A percentile compares a stretch with the other conserved stretches of the same genome.
phyloP scores from a whole-genome alignment of 2,797 vertebrate genomes.

The Onychomys leucogaster region DNA sequence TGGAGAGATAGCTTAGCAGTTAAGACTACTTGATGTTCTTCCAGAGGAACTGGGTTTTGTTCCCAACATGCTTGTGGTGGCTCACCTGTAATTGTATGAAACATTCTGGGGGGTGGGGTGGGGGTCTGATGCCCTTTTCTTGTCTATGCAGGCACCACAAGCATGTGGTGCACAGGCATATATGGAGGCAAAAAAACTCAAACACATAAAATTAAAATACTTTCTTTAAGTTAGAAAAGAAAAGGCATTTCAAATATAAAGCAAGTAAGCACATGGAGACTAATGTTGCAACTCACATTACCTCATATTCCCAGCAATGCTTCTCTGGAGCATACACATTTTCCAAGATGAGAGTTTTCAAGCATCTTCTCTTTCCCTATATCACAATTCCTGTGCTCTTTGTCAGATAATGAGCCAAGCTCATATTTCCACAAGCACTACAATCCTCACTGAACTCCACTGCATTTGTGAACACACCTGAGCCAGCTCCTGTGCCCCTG shows the following conservation, averaged over 20 bases:
- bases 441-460: background rate
- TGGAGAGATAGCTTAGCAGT: background rate
- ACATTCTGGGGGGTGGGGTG: no score
- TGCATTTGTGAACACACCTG: no score
- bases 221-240: background rate
- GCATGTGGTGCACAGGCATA: background rate
- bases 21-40: background rate
- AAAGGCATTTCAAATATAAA: background rate
- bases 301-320: background rate
- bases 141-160: background rate
- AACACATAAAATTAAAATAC: background rate
- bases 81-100: no score
- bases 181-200: background rate
- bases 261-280: background rate
- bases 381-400: background rate
- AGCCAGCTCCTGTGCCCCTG: background rate
- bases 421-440: background rate
- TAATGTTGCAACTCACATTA: background rate
- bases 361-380: background rate
- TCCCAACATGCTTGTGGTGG: background rate
- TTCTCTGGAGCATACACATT: background rate
- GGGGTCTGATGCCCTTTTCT: background rate
- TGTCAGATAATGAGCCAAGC: background rate
- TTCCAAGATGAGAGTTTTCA: background rate
- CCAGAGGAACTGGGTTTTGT: background rate